These are phyloP conservation scores for Callocephalon fimbriatum DNA, from an alignment of 2,113 vertebrate species.

Conservation along the genomic window DNA sequence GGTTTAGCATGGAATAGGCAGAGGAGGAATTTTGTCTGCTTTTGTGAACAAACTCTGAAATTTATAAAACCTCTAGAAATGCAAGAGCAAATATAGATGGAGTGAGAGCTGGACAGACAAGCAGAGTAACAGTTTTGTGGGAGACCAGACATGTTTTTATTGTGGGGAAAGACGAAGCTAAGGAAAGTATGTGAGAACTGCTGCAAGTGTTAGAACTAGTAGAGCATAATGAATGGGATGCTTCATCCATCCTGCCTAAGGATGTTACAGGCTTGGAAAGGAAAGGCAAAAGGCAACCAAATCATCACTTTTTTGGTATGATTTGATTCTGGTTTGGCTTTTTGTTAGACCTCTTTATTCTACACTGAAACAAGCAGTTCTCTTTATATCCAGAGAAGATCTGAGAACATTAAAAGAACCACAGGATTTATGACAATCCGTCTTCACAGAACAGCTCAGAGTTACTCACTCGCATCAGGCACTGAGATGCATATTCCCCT, in stretches of 20 bases:
- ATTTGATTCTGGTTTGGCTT: not conserved
- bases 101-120: not conserved
- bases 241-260: not conserved
- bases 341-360: not conserved
- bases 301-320: not conserved
- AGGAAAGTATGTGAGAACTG: not conserved
- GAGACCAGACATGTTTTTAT: not conserved
- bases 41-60: not conserved
- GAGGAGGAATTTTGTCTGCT: not conserved
- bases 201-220: not conserved
- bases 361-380: not conserved
- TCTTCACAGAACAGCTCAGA: not conserved
- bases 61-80: not conserved
- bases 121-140: not conserved
- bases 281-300: not conserved
- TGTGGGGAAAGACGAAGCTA: not conserved
- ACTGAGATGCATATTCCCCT: not conserved
- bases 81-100: not conserved
- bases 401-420: not conserved
- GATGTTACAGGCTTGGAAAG: not conserved
- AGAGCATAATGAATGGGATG: not conserved
- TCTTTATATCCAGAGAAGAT: not conserved
- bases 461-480: slow-evolving; percentile 11
- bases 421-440: not conserved
- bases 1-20: not conserved